A percentile compares a stretch with the other conserved stretches of the same genome.
Evolutionary conservation across 2,888 invertebrate genomes (phyloP).

Genomic region (Deilephila porcellus): DNA sequence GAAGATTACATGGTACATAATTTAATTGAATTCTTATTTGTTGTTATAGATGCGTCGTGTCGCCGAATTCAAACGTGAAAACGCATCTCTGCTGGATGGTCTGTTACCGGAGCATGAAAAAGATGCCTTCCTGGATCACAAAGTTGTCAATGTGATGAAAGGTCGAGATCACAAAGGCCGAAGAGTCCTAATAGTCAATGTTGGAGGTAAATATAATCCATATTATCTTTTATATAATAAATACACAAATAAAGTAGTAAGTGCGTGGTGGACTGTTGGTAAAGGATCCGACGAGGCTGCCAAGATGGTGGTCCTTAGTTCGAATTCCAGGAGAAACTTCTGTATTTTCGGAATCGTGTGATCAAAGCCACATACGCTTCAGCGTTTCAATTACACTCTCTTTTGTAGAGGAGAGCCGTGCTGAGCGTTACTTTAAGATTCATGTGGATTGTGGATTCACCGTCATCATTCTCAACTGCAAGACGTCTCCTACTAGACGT

Average conservation of each 20-base stretch:
- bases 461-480: too few species aligned
- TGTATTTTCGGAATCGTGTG: too few species aligned
- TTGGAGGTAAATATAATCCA: slow-evolving; percentile 84
- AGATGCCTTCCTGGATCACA: slow-evolving; percentile 87
- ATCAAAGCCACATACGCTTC: too few species aligned
- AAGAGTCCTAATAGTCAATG: slow-evolving; percentile 89
- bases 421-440: too few species aligned
- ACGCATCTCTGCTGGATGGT: slow-evolving; percentile 86
- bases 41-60: slow-evolving; percentile 88
- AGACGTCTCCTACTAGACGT: too few species aligned
- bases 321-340: too few species aligned
- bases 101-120: slow-evolving; percentile 88
- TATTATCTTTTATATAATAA: not conserved
- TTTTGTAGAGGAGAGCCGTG: too few species aligned
- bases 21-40: slow-evolving; percentile 30
- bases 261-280: not conserved
- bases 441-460: too few species aligned
- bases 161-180: slow-evolving; percentile 91
- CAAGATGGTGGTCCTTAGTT: too few species aligned
- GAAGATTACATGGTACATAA: too few species aligned
- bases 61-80: slow-evolving; percentile 90
- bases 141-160: slow-evolving; percentile 91
- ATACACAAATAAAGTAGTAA: too few species aligned
- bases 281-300: not conserved
- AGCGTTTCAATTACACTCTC: too few species aligned